Conservation (phyloP, 2,113 vertebrate genomes). For the Sylvilagus bachmani region DNA sequence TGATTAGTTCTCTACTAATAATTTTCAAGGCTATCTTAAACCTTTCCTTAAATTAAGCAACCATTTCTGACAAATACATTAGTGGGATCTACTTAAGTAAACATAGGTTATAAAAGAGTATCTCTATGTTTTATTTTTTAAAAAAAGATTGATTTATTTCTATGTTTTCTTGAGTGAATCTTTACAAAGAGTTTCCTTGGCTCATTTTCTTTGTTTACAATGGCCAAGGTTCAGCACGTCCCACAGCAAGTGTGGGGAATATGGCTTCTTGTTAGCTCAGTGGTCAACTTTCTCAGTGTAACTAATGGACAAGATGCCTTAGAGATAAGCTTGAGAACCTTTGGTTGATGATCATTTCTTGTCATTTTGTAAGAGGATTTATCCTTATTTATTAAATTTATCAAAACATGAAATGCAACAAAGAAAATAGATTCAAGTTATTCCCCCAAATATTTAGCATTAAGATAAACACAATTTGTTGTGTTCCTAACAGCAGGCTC, state of each 20-base stretch:
- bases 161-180: neutral
- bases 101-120: neutral
- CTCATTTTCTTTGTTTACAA: neutral
- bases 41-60: conserved; percentile 22
- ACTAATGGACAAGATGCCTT: neutral
- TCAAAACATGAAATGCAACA: conserved; percentile 33
- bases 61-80: conserved; percentile 21
- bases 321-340: neutral
- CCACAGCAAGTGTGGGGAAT: neutral
- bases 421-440: conserved; percentile 43
- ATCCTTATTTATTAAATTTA: conserved; percentile 33
- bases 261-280: neutral
- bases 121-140: conserved; percentile 10
- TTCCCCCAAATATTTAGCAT: neutral
- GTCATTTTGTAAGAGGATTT: conserved; percentile 1
- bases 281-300: neutral
- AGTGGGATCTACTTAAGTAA: neutral
- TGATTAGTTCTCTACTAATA: neutral
- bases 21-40: conserved; percentile 31
- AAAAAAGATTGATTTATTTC: neutral
- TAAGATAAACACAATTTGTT: conserved; percentile 52
- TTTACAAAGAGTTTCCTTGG: conserved; percentile 40
- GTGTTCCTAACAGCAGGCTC: conserved; percentile 9
- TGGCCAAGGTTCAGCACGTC: neutral
- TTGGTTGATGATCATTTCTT: neutral